phyloP scores from a whole-genome alignment of 2,888 invertebrate species.

The Balanococcus diminutus region DNA sequence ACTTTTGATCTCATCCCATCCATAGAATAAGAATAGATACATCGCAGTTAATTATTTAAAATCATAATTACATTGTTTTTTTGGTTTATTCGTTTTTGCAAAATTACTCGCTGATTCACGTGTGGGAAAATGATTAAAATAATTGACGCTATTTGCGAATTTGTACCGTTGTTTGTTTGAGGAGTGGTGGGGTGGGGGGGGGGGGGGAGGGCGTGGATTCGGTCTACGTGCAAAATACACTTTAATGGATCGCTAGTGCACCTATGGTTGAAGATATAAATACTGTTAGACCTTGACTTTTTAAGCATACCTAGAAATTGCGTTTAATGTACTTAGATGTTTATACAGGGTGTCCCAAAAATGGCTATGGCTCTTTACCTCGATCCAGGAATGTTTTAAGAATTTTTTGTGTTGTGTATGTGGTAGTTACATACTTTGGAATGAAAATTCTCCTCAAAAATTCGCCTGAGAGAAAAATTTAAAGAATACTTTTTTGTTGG shows the following conservation, averaged over 20 bases:
- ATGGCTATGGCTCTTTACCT: too few relatives aligned
- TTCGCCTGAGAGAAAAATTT: too few relatives aligned
- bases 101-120: neutral
- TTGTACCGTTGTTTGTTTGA: neutral
- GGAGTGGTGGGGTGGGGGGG: too few relatives aligned
- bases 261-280: neutral
- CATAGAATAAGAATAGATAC: neutral
- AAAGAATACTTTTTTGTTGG: too few relatives aligned
- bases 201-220: too few relatives aligned
- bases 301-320: slow-evolving; percentile 13
- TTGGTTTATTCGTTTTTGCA: neutral
- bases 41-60: neutral
- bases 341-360: too few relatives aligned
- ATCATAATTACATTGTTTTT: neutral
- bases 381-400: too few relatives aligned
- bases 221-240: neutral
- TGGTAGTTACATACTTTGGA: too few relatives aligned
- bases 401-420: too few relatives aligned
- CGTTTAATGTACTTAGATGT: neutral
- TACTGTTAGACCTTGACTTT: slow-evolving; percentile 23
- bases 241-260: neutral
- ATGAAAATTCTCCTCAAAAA: too few relatives aligned
- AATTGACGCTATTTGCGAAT: neutral
- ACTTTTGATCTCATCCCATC: neutral
- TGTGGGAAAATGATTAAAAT: neutral